Conservation (phyloP, 1,140 invertebrate genomes). For the Ruditapes philippinarum region DNA sequence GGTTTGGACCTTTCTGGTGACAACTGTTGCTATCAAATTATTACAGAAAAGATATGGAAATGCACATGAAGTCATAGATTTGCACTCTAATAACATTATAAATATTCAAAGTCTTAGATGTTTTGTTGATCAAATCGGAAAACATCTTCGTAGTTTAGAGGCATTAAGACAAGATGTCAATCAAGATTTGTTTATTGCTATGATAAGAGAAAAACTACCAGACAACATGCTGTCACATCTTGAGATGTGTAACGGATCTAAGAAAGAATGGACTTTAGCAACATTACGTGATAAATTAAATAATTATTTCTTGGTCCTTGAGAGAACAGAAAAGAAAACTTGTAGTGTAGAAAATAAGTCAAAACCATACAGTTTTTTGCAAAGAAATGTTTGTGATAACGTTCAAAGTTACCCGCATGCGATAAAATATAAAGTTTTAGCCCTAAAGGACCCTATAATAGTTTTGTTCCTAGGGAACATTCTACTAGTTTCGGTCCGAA, state of each 20-base stretch:
- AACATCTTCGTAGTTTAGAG: conserved; percentile 15
- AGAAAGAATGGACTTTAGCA: not conserved
- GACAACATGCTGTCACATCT: not conserved
- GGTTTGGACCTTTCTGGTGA: too few relatives aligned
- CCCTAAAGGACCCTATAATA: too few relatives aligned
- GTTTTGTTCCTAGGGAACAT: too few relatives aligned
- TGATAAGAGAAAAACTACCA: conserved; percentile 19
- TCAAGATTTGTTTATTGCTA: conserved; percentile 24
- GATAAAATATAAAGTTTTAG: too few relatives aligned
- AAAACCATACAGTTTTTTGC: not conserved
- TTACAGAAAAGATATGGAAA: too few relatives aligned
- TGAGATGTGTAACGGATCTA: not conserved
- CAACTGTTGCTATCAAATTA: too few relatives aligned
- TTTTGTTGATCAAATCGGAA: conserved; percentile 2
- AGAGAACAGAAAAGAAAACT: not conserved
- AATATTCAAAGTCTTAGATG: conserved; percentile 7
- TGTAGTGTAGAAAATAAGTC: not conserved
- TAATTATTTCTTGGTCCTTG: not conserved
- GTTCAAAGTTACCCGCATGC: too few relatives aligned
- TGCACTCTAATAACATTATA: too few relatives aligned
- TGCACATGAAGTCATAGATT: too few relatives aligned
- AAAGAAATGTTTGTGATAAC: too few relatives aligned
- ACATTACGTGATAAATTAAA: not conserved
- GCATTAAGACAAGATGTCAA: not conserved
- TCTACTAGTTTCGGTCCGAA: too few relatives aligned